Percentiles rank a stretch among this genome's conserved stretches.
Evolutionary conservation across 1,140 invertebrate genomes (phyloP).

Genomic region (Bathynomus jamesi): DNA sequence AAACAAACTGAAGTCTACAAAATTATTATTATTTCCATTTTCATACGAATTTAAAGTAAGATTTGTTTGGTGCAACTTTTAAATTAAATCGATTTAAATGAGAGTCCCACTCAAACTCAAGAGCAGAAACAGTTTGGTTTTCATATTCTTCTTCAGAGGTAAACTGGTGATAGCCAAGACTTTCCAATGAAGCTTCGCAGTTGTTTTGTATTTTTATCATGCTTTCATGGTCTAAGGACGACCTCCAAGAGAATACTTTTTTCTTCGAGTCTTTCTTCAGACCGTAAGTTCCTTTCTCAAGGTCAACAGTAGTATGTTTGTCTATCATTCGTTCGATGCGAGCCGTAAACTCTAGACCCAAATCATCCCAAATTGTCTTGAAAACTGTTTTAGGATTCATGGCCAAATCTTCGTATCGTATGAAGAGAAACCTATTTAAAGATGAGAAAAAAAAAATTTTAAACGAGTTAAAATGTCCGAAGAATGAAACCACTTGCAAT

Average conservation of each 20-base stretch:
- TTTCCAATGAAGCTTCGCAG: neutral
- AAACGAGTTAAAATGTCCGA: too few relatives aligned
- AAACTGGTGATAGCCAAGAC: neutral
- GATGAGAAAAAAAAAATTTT: too few relatives aligned
- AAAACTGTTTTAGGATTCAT: neutral
- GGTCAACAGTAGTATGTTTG: neutral
- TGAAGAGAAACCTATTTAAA: neutral
- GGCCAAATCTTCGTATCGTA: neutral
- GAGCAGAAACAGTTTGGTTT: neutral
- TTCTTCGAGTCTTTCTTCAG: neutral
- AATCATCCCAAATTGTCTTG: neutral
- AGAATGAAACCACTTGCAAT: too few relatives aligned
- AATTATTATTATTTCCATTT: too few relatives aligned
- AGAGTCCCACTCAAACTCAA: neutral
- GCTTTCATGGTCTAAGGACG: neutral
- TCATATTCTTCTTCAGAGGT: neutral
- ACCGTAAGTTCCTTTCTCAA: neutral
- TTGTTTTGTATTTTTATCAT: neutral
- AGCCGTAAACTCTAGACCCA: neutral
- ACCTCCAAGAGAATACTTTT: neutral
- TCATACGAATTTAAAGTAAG: too few relatives aligned
- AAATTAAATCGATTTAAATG: neutral
- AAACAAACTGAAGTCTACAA: neutral
- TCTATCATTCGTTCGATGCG: neutral
- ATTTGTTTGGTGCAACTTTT: neutral